Conservation (phyloP, 1,140 invertebrate genomes). For the Leptinotarsa texana region DNA sequence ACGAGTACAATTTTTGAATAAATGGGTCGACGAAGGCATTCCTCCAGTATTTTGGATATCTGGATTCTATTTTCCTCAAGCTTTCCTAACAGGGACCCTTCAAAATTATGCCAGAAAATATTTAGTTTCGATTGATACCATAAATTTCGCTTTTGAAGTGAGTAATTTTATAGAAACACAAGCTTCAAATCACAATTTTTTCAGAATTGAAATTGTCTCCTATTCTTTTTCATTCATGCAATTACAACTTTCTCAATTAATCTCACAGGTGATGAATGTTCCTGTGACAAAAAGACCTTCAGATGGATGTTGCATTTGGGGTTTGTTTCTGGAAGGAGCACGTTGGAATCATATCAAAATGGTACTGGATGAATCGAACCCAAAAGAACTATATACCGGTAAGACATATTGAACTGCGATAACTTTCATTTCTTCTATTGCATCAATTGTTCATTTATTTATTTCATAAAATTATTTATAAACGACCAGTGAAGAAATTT, state of each 20-base stretch:
- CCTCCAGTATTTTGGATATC: conserved; percentile 82
- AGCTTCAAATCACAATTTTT: too few relatives aligned
- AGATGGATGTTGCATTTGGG: conserved; percentile 74
- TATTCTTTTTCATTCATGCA: too few relatives aligned
- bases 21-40: conserved; percentile 72
- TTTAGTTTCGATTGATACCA: conserved; percentile 75
- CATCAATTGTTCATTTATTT: too few relatives aligned
- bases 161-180: background rate
- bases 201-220: too few relatives aligned
- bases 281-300: conserved; percentile 58
- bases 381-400: conserved; percentile 70
- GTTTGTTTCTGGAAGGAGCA: conserved; percentile 75
- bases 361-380: conserved; percentile 63
- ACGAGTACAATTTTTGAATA: conserved; percentile 66
- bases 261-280: conserved; percentile 56
- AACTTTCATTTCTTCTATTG: too few relatives aligned
- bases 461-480: too few relatives aligned
- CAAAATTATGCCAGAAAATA: conserved; percentile 83
- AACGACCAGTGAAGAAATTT: too few relatives aligned
- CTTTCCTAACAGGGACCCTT: conserved; percentile 79
- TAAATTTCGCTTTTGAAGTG: conserved; percentile 75
- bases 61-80: conserved; percentile 85
- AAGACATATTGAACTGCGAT: conserved; percentile 13
- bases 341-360: conserved; percentile 64
- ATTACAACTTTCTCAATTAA: too few relatives aligned